Evolutionary conservation across 1,140 invertebrate genomes (phyloP).

Genomic region (Drosophila bocqueti): DNA sequence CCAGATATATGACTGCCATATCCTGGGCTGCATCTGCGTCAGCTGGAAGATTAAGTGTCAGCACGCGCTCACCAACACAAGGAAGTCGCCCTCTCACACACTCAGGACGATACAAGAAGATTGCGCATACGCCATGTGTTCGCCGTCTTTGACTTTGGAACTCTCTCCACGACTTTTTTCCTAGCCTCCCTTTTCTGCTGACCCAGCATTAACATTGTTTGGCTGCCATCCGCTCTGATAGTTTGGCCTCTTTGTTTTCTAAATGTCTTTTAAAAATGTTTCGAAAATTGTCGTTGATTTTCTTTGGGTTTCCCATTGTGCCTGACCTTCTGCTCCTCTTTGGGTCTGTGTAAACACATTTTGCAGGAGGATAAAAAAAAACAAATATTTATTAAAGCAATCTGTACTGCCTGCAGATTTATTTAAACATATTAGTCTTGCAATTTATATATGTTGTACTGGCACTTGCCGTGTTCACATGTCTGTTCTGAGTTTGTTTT

Average conservation of each 20-base stretch:
- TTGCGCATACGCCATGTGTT: slow-evolving; percentile 75
- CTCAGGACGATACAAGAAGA: slow-evolving; percentile 52
- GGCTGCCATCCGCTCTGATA: slow-evolving; percentile 24
- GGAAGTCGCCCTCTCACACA: background rate
- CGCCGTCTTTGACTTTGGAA: slow-evolving; percentile 47
- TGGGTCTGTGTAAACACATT: slow-evolving; percentile 66
- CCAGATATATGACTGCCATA: slow-evolving; percentile 71
- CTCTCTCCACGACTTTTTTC: background rate
- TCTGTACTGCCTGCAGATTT: slow-evolving; percentile 68
- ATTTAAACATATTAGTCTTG: slow-evolving; percentile 77
- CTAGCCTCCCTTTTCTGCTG: slow-evolving; percentile 32
- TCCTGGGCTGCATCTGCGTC: slow-evolving; percentile 74
- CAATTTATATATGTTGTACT: slow-evolving; percentile 50
- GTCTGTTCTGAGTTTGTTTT: slow-evolving; percentile 20
- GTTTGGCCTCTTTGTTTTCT: slow-evolving; percentile 60
- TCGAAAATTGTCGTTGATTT: slow-evolving; percentile 71
- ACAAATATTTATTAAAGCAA: slow-evolving; percentile 79
- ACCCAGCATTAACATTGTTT: slow-evolving; percentile 72
- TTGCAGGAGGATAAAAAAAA: slow-evolving; percentile 1
- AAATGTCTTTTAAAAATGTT: slow-evolving; percentile 81
- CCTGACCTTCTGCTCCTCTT: slow-evolving; percentile 8
- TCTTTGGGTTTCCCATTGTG: slow-evolving; percentile 24
- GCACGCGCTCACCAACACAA: slow-evolving; percentile 53
- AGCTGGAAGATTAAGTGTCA: slow-evolving; percentile 78
- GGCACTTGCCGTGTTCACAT: slow-evolving; percentile 14